Percentiles rank a stretch among this genome's conserved stretches.
Evolutionary conservation across 2,888 invertebrate species (phyloP).

Genomic region (Pristionchus fissidentatus): DNA sequence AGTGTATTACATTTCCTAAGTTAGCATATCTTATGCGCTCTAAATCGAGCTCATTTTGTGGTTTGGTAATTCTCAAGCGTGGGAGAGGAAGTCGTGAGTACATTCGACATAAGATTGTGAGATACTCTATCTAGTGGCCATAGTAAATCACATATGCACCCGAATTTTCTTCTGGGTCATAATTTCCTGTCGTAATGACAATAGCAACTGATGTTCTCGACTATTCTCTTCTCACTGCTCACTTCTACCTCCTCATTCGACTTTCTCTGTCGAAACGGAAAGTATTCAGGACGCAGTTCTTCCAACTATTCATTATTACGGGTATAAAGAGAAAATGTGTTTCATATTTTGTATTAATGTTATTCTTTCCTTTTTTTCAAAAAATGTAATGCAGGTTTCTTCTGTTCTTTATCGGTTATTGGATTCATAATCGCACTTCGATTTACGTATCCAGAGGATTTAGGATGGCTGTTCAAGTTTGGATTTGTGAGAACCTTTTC

Average conservation of each 20-base stretch:
- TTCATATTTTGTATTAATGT: background rate
- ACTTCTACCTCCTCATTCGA: background rate
- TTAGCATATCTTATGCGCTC: no score
- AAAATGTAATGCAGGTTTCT: background rate
- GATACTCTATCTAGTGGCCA: no score
- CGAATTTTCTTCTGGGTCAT: no score
- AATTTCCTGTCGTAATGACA: no score
- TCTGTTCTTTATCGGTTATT: background rate
- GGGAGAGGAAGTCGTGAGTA: no score
- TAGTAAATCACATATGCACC: no score
- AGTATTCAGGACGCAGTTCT: background rate
- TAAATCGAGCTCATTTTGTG: no score
- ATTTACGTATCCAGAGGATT: background rate
- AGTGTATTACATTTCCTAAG: no score
- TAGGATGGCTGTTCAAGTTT: constrained; percentile 1
- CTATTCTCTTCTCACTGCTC: background rate
- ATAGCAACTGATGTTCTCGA: background rate
- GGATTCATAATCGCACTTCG: constrained; percentile 1
- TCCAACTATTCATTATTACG: background rate
- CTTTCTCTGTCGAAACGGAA: background rate
- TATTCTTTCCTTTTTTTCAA: background rate
- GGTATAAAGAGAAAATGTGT: background rate
- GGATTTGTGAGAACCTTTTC: constrained; percentile 4
- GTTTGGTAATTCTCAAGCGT: no score
- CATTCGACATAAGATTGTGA: no score